phyloP scores from a whole-genome alignment of 2,888 invertebrate species.

The Drosophila prolongata region DNA sequence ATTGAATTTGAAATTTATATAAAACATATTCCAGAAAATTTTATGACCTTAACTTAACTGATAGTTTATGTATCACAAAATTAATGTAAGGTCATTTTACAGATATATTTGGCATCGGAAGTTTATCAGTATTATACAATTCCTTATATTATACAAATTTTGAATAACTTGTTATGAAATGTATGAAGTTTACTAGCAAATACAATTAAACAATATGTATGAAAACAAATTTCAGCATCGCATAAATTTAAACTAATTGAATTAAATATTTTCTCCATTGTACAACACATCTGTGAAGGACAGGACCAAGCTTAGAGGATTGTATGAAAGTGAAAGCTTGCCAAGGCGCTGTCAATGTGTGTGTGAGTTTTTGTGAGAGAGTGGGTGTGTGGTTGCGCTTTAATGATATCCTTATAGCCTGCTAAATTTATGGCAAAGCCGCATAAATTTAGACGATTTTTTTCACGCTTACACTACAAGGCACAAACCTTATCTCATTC shows the following conservation, averaged over 20 bases:
- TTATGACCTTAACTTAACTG: too few relatives aligned
- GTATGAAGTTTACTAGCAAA: too few relatives aligned
- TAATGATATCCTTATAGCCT: slow-evolving; percentile 81
- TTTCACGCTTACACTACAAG: slow-evolving; percentile 71
- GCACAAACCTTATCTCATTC: slow-evolving; percentile 71
- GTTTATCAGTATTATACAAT: too few relatives aligned
- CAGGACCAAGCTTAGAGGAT: slow-evolving; percentile 52
- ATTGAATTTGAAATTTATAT: too few relatives aligned
- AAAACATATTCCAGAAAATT: too few relatives aligned
- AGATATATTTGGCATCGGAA: too few relatives aligned
- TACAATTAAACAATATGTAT: too few relatives aligned
- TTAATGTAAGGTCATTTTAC: too few relatives aligned
- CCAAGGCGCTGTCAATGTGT: slow-evolving; percentile 53
- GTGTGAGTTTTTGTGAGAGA: slow-evolving; percentile 24
- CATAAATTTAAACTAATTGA: background rate
- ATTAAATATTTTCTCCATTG: slow-evolving; percentile 41
- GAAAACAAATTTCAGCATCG: too few relatives aligned
- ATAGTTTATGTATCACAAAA: too few relatives aligned
- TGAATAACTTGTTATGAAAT: too few relatives aligned
- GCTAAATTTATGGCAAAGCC: slow-evolving; percentile 78
- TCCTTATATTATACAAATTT: too few relatives aligned
- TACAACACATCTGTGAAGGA: slow-evolving; percentile 56
- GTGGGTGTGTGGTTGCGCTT: slow-evolving; percentile 63
- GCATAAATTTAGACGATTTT: slow-evolving; percentile 76
- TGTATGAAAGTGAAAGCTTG: slow-evolving; percentile 73